phyloP scores from a whole-genome alignment of 2,888 invertebrate genomes.

The Chymomyza caudatula region DNA sequence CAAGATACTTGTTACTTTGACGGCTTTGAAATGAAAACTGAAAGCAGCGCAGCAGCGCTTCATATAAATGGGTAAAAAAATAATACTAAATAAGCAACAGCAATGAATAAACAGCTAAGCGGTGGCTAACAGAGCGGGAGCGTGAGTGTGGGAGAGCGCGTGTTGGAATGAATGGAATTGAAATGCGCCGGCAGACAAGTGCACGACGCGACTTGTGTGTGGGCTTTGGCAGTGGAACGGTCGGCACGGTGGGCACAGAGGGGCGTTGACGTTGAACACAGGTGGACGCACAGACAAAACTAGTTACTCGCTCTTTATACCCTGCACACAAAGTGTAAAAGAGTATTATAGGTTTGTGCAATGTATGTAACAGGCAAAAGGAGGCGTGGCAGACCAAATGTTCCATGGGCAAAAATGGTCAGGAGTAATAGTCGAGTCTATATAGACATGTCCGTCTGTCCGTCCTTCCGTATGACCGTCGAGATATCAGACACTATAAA shows the following conservation, averaged over 20 bases:
- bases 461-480: too few relatives aligned
- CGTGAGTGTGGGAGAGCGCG: conserved; percentile 6
- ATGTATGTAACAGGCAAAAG: too few relatives aligned
- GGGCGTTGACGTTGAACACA: too few relatives aligned
- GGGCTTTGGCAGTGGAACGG: conserved; percentile 23
- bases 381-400: too few relatives aligned
- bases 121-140: conserved; percentile 4
- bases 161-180: conserved; percentile 54
- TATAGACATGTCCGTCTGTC: too few relatives aligned
- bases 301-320: conserved; percentile 59
- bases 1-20: conserved; percentile 68
- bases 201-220: too few relatives aligned
- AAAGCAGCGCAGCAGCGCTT: conserved; percentile 37
- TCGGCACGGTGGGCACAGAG: conserved; percentile 3
- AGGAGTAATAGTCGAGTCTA: too few relatives aligned
- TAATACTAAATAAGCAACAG: conserved; percentile 37
- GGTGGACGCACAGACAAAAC: conserved; percentile 29
- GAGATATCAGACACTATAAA: too few relatives aligned
- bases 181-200: conserved; percentile 33
- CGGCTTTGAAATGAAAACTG: conserved; percentile 70
- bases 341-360: too few relatives aligned
- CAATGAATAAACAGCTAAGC: conserved; percentile 55
- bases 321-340: too few relatives aligned
- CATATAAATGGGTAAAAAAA: conserved; percentile 31
- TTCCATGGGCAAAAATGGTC: too few relatives aligned